phyloP scores from a whole-genome alignment of 1,140 invertebrate genomes.

The Eciton burchellii region DNA sequence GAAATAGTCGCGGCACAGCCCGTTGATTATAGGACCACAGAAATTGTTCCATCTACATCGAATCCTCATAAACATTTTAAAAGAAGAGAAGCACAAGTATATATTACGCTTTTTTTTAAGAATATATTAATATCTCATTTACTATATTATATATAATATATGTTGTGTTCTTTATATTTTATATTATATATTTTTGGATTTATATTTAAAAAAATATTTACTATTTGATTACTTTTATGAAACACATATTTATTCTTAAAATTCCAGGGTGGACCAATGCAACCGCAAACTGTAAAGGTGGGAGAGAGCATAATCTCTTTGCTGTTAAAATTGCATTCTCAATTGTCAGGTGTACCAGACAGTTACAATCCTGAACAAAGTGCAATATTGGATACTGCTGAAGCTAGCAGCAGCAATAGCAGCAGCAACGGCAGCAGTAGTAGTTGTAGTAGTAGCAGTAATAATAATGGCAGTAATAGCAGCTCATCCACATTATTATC shows the following conservation, averaged over 20 bases:
- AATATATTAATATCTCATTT: no score
- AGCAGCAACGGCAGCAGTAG: slow-evolving; percentile 38
- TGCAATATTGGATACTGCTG: slow-evolving; percentile 83
- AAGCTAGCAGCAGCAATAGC: slow-evolving; percentile 63
- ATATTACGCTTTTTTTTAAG: no score
- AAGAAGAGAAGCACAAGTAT: slow-evolving; percentile 78
- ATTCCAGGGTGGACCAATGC: slow-evolving; percentile 54
- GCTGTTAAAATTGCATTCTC: slow-evolving; percentile 96
- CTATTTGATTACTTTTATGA: neutral
- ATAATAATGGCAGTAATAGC: slow-evolving; percentile 78
- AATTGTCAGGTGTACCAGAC: slow-evolving; percentile 93
- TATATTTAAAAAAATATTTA: neutral
- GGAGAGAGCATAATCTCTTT: slow-evolving; percentile 97
- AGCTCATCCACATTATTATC: slow-evolving; percentile 47
- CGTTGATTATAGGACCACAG: slow-evolving; percentile 79
- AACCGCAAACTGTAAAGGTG: slow-evolving; percentile 85
- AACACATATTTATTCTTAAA: neutral
- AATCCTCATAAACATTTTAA: slow-evolving; percentile 79
- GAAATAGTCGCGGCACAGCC: slow-evolving; percentile 84
- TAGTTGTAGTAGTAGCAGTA: slow-evolving; percentile 47
- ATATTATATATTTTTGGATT: neutral
- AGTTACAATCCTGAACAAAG: slow-evolving; percentile 89
- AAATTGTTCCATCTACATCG: slow-evolving; percentile 86
- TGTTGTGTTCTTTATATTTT: neutral
- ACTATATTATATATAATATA: no score